These are phyloP conservation scores for human (Homo sapiens) DNA, from an alignment of 2,113 vertebrate species.

Conservation along the genomic window DNA sequence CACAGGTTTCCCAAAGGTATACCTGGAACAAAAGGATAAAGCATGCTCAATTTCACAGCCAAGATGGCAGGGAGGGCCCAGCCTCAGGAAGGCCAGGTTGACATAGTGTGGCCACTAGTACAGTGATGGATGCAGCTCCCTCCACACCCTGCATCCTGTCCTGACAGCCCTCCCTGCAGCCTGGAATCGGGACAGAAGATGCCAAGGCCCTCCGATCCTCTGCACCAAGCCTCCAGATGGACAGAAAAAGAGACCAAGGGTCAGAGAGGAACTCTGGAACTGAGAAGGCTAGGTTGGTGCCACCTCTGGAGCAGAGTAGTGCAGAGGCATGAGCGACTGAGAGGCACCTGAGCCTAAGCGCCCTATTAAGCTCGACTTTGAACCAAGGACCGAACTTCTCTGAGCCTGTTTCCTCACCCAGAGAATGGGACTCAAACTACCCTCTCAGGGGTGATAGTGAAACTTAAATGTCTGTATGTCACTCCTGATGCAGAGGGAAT, in stretches of 20 bases:
- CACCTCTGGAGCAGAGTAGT: neutral
- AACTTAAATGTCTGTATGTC: neutral
- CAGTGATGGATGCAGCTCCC: accelerated
- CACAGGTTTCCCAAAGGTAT: conserved; percentile 95
- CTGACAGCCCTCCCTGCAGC: neutral
- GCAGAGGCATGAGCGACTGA: neutral
- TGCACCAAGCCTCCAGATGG: neutral
- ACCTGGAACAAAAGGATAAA: conserved; percentile 82
- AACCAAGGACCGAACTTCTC: neutral
- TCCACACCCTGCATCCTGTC: too few species aligned
- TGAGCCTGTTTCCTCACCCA: neutral
- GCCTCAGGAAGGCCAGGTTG: neutral
- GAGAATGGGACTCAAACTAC: neutral
- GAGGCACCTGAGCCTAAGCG: neutral
- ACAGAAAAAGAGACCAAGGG: neutral
- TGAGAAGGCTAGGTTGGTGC: neutral
- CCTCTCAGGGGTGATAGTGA: neutral
- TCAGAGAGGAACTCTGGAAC: neutral
- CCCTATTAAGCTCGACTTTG: neutral
- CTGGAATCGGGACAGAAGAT: neutral
- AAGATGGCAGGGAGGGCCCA: neutral
- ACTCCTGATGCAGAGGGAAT: neutral
- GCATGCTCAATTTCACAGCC: neutral
- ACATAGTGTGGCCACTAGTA: neutral
- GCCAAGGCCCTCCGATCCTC: neutral